Evolutionary conservation across 1,140 invertebrate genomes (phyloP).

Genomic region (Zaprionus inermis): DNA sequence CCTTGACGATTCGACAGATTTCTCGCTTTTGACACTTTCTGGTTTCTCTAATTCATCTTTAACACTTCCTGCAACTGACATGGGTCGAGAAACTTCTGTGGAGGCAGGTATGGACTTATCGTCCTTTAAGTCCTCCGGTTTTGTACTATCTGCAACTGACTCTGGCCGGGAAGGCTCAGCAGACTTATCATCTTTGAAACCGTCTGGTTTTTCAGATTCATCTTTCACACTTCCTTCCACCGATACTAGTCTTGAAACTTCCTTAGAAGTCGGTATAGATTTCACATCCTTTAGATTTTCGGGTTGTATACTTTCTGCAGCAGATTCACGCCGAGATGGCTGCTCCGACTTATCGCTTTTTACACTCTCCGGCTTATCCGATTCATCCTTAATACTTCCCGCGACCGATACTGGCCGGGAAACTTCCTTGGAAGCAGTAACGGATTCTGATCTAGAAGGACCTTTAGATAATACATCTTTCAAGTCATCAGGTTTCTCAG

Average conservation of each 20-base stretch:
- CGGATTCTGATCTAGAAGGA: slow-evolving; percentile 11
- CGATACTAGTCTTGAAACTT: slow-evolving; percentile 33
- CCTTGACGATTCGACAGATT: slow-evolving; percentile 37
- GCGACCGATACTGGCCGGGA: slow-evolving; percentile 20
- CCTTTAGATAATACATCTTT: background rate
- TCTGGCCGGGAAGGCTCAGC: slow-evolving; percentile 9
- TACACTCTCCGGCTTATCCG: slow-evolving; percentile 1
- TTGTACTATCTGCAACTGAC: slow-evolving; percentile 35
- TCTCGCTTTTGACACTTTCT: slow-evolving; percentile 19
- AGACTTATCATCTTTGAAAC: background rate
- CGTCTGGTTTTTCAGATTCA: slow-evolving; percentile 15
- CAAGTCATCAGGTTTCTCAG: slow-evolving; percentile 5
- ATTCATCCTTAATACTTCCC: slow-evolving; percentile 10
- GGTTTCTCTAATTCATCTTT: slow-evolving; percentile 31
- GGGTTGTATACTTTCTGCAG: slow-evolving; percentile 19
- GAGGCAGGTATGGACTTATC: slow-evolving; percentile 2
- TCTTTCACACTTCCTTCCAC: slow-evolving; percentile 30
- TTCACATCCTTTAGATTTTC: slow-evolving; percentile 18
- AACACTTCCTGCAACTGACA: slow-evolving; percentile 27
- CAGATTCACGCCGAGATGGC: slow-evolving; percentile 19
- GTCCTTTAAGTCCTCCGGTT: slow-evolving; percentile 1
- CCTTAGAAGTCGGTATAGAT: slow-evolving; percentile 13
- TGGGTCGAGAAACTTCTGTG: slow-evolving; percentile 13
- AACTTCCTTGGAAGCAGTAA: slow-evolving; percentile 8
- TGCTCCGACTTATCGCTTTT: slow-evolving; percentile 21